Evolutionary conservation across 1,140 invertebrate species (phyloP), one percentile per base, ranked within the genome.

Genomic region (Paraescarpia echinospica): DNA sequence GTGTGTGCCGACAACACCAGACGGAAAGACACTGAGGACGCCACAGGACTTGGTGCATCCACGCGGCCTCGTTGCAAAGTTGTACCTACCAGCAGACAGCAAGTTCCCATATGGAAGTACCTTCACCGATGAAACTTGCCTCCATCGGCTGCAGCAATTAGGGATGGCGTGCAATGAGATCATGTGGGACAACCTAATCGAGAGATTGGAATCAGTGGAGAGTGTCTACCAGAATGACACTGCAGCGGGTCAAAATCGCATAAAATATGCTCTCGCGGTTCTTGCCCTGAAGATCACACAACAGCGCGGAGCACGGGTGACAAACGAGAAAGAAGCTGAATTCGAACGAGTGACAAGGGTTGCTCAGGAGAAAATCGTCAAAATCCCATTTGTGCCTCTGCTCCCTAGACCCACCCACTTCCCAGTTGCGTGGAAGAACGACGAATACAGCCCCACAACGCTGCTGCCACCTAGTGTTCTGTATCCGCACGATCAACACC

Each of bases 1-100:
- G 27, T 94, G 93, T 90, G 92, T 94, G 34, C 93, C 94, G 14
- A 91, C 92, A 4, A 91, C 89, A 33, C 93, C 94, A 33, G 48
- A 93, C 90, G 93, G 93, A 27, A 41, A 35, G 22, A 34, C 34
- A 34, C 91, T 94, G 35, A 93, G 89, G 33, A 51, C 35, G 35
- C 90, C 92, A 35, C 33, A 35, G 31, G 90, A 93, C 90, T 77
- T 93, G 27, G 77, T 93, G 31, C 88, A 93, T 91, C 93, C 93
- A 14, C 27, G 48, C 22, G 89, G 35, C 18, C 12, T 22, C 9
- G n/a, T 93, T 51, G 89, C 92, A n/a, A n/a, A 33, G 31, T 41
- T 93, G 89, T 93, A 59, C 77, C 31, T 35, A 27, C 51, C 90
- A n/a, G 89, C 14, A n/a, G 93, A 93, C 77, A 34, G 31, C n/a